Base-by-base conservation (phyloP, 2,888 invertebrate genomes). In the Lasius platythorax region DNA sequence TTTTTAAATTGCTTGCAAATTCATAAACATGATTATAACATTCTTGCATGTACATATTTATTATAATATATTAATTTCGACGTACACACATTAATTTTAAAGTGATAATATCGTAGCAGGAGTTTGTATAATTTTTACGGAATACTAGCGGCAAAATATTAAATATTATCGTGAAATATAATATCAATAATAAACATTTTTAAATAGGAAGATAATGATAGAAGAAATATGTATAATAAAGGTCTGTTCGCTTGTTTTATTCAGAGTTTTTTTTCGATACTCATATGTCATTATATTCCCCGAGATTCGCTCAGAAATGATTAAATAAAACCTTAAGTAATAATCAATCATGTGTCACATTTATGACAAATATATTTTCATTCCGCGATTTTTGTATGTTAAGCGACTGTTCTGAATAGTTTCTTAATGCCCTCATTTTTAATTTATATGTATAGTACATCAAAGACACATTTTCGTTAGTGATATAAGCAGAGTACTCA, bases 61-160 rank as follows among this genome's bases (percentile, higher is more conserved):
- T 70, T 28, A 46, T 61, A 12, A 74, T 28, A 61, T 58, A 74
- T 28, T 74, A 40, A 73, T 73, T 58, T 37, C 23, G 46, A 33
- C n/a, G 15, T 6, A 53, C 8, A 8, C 8, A 8, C 53, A 9
- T 53, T 9, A 72, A 72, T 37, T 23, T 33, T 53, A 72, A 53
- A 53, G 23, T 15, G 9, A n/a, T 58, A 9, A 73, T 28, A 58
- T 40, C 9, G n/a, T 72, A 53, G n/a, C n/a, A n/a, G 11, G 4
- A 33, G 2, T 53, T 70, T 43, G 30, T n/a, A 56, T 56, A 8
- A 72, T 53, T 72, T 50, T 72, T 3, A 53, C 0, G 1, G 33
- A 72, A 72, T 72, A 53, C 53, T 53, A 33, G 33, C 2, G 61
- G n/a, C 5, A 15, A 40, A 75, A 46, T 46, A 63, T 64, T 75